These are phyloP conservation scores for Drosophila mercatorum DNA, from an alignment of 2,888 invertebrate species.

Conservation along the genomic window DNA sequence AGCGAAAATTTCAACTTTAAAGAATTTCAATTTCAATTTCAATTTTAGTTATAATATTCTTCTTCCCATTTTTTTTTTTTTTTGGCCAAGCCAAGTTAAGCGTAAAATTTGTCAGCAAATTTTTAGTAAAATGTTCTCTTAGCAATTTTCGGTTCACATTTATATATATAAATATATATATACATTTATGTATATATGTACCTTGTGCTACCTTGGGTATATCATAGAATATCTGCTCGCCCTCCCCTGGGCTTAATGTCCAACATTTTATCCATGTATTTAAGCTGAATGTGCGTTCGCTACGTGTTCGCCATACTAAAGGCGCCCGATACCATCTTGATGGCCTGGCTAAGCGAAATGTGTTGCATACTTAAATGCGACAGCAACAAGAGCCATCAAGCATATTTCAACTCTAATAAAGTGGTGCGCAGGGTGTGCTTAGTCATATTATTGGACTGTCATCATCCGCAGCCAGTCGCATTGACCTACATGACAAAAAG, in stretches of 20 bases:
- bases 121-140: constrained; percentile 20
- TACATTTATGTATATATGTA: not conserved
- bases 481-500: constrained; percentile 24
- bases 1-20: constrained; percentile 58
- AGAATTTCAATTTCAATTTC: constrained; percentile 58
- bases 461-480: constrained; percentile 22
- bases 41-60: constrained; percentile 26
- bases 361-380: constrained; percentile 63
- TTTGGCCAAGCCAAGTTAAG: constrained; percentile 44
- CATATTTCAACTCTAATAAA: constrained; percentile 72
- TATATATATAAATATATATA: not conserved
- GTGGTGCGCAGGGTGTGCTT: constrained; percentile 59
- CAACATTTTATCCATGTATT: constrained; percentile 73
- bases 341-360: constrained; percentile 44
- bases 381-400: constrained; percentile 47
- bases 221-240: constrained; percentile 34
- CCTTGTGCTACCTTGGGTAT: constrained; percentile 13
- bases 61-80: constrained; percentile 11
- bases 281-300: constrained; percentile 67
- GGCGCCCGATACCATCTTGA: constrained; percentile 45
- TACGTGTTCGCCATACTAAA: constrained; percentile 70
- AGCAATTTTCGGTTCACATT: constrained; percentile 12
- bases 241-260: constrained; percentile 61
- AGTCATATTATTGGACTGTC: constrained; percentile 42
- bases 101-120: constrained; percentile 56